These are phyloP conservation scores for Panagrolaimus sp. DNA, from an alignment of 1,140 invertebrate genomes.

Conservation along the genomic window DNA sequence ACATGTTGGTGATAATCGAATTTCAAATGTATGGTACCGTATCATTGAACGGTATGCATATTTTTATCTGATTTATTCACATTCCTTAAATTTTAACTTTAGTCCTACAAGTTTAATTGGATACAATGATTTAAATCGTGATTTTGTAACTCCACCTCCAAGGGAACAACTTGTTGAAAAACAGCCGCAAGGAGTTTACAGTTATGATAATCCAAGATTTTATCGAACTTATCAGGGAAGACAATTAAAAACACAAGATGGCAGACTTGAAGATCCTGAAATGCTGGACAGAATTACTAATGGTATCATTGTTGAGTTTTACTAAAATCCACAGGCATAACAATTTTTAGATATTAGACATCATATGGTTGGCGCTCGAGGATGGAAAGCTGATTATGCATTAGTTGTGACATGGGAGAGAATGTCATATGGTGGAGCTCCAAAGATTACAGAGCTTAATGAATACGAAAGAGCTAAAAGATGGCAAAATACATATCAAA, in stretches of 20 bases:
- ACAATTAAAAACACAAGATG: slow-evolving; percentile 63
- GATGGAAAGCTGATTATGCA: slow-evolving; percentile 79
- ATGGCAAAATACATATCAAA: slow-evolving; percentile 70
- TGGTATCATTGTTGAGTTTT: slow-evolving; percentile 7
- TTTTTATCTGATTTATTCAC: not conserved
- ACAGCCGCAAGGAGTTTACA: slow-evolving; percentile 38
- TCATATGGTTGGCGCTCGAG: slow-evolving; percentile 81
- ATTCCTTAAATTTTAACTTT: too few relatives aligned
- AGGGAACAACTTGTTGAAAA: slow-evolving; percentile 29
- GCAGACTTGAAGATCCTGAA: slow-evolving; percentile 70
- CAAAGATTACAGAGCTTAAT: slow-evolving; percentile 40
- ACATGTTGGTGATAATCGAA: slow-evolving; percentile 46
- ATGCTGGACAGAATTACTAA: slow-evolving; percentile 75
- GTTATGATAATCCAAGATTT: slow-evolving; percentile 38
- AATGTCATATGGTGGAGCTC: slow-evolving; percentile 73
- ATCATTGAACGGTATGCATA: slow-evolving; percentile 39
- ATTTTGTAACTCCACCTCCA: slow-evolving; percentile 24
- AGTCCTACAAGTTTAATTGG: slow-evolving; percentile 39
- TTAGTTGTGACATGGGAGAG: slow-evolving; percentile 90
- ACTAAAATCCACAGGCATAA: not conserved
- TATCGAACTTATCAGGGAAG: slow-evolving; percentile 41
- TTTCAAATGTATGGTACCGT: slow-evolving; percentile 46
- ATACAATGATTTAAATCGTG: slow-evolving; percentile 39
- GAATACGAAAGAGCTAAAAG: slow-evolving; percentile 62
- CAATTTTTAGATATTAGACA: slow-evolving; percentile 70